These are phyloP conservation scores for Dendrolimus punctatus DNA, from an alignment of 1,140 invertebrate genomes.

Conservation along the genomic window DNA sequence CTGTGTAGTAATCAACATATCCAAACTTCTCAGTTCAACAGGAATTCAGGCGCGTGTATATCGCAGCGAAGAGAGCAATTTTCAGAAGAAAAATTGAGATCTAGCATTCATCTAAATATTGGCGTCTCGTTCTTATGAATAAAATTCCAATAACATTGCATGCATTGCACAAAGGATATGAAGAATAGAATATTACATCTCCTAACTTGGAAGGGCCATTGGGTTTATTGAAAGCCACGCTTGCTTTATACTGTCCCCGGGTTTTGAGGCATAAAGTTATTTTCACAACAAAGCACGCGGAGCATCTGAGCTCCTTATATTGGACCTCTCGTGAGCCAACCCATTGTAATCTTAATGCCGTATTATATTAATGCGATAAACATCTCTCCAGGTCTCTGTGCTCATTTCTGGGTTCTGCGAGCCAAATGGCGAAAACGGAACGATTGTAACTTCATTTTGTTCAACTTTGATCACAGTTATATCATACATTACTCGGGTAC, in stretches of 20 bases:
- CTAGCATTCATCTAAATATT: too few relatives aligned
- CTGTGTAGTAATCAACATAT: too few relatives aligned
- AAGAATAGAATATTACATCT: slow-evolving; percentile 46
- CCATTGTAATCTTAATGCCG: slow-evolving; percentile 68
- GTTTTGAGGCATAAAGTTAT: slow-evolving; percentile 63
- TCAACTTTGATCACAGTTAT: too few relatives aligned
- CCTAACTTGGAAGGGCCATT: slow-evolving; percentile 32
- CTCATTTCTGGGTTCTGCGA: slow-evolving; percentile 25
- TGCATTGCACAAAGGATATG: slow-evolving; percentile 49
- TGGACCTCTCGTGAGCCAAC: slow-evolving; percentile 60
- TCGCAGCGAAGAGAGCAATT: too few relatives aligned
- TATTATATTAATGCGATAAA: slow-evolving; percentile 71
- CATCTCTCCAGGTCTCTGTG: slow-evolving; percentile 50
- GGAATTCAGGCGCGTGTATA: too few relatives aligned
- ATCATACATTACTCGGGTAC: too few relatives aligned
- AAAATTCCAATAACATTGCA: slow-evolving; percentile 34
- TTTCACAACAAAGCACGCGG: slow-evolving; percentile 61
- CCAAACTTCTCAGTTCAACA: too few relatives aligned
- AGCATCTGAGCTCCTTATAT: slow-evolving; percentile 57
- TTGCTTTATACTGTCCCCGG: slow-evolving; percentile 46
- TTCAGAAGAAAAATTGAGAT: too few relatives aligned
- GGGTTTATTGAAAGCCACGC: slow-evolving; percentile 54
- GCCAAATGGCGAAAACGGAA: too few relatives aligned
- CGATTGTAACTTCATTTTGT: too few relatives aligned
- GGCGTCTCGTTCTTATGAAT: not conserved